phyloP scores from a whole-genome alignment of 2,113 vertebrate genomes.

The Peromyscus californicus region DNA sequence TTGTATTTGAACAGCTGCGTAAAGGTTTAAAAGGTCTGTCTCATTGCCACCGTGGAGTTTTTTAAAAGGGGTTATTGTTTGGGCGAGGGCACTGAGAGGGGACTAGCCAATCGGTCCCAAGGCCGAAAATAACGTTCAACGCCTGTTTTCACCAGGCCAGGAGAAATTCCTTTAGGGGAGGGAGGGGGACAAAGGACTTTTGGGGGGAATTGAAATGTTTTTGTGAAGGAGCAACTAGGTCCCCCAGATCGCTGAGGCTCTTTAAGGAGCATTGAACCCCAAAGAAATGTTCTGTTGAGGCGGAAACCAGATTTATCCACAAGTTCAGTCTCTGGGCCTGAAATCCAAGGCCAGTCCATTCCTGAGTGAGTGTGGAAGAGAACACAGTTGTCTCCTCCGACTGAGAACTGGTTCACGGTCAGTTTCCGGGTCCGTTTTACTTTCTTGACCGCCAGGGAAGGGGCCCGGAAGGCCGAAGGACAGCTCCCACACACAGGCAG shows the following conservation, averaged over 20 bases:
- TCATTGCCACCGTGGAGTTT: conserved; percentile 90
- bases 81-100: conserved; percentile 77
- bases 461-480: conserved; percentile 30
- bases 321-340: conserved; percentile 81
- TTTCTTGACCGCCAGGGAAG: conserved; percentile 13
- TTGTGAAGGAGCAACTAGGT: conserved; percentile 64
- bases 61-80: conserved; percentile 89
- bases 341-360: conserved; percentile 76
- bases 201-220: conserved; percentile 60
- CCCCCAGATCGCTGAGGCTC: conserved; percentile 26
- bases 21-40: conserved; percentile 92
- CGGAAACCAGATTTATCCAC: conserved; percentile 79
- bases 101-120: conserved; percentile 76
- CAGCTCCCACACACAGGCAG: not conserved
- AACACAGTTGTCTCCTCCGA: not conserved
- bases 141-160: conserved; percentile 57
- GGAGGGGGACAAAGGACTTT: conserved; percentile 45
- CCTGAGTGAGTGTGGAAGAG: conserved; percentile 23
- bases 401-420: conserved; percentile 65
- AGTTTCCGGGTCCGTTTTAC: conserved; percentile 55
- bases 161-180: conserved; percentile 70
- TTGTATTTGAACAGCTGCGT: conserved; percentile 94
- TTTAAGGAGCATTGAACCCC: conserved; percentile 74
- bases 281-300: conserved; percentile 79
- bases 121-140: conserved; percentile 81